A percentile compares a stretch with the other conserved stretches of the same genome.
Evolutionary conservation across 2,888 invertebrate genomes (phyloP).

Genomic region (Hedya salicella): DNA sequence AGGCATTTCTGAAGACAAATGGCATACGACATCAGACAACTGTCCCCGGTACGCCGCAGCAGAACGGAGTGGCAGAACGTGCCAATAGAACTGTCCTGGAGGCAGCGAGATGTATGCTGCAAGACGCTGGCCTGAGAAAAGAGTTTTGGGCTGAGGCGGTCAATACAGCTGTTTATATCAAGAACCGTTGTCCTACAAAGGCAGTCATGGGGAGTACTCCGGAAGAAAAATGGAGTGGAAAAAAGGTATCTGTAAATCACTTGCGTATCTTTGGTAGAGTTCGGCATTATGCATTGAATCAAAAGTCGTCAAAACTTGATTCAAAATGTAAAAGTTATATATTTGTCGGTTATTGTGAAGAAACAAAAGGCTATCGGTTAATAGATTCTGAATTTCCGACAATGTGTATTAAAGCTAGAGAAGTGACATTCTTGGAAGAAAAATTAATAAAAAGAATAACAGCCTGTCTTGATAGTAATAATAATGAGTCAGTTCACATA

Average conservation of each 20-base stretch:
- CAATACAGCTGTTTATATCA: too few relatives aligned
- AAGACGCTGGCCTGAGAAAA: not conserved
- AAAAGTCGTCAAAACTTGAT: not conserved
- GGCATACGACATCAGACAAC: conserved; percentile 8
- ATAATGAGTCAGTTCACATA: too few relatives aligned
- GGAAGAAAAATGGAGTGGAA: conserved; percentile 1
- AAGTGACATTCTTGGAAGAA: too few relatives aligned
- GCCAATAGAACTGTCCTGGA: not conserved
- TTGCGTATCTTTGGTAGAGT: conserved; percentile 6
- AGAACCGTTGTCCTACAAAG: too few relatives aligned
- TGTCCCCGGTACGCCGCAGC: not conserved
- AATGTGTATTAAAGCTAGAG: too few relatives aligned
- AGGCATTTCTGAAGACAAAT: not conserved
- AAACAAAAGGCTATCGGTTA: too few relatives aligned
- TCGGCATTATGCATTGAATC: not conserved
- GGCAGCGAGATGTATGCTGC: not conserved
- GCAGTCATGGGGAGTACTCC: not conserved
- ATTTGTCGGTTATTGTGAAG: too few relatives aligned
- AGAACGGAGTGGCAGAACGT: conserved; percentile 2
- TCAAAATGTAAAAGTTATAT: not conserved
- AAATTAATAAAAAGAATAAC: too few relatives aligned
- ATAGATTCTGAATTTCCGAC: too few relatives aligned
- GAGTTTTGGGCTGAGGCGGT: not conserved
- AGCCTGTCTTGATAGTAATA: too few relatives aligned
- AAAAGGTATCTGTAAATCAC: conserved; percentile 1